Conservation (phyloP, 2,113 vertebrate species). For the Phyllostomus hastatus region DNA sequence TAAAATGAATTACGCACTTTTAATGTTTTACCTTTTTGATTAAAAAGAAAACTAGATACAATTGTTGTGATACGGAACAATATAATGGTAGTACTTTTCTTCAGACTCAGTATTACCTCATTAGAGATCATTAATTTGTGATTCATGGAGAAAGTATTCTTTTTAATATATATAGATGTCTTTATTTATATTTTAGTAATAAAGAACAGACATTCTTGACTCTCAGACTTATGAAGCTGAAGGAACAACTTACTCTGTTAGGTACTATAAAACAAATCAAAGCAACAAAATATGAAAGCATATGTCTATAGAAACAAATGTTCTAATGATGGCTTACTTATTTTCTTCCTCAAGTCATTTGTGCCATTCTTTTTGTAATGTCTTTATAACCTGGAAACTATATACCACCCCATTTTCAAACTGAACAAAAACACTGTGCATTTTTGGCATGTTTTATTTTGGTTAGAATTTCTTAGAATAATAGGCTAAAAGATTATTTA, state of each 20-base stretch:
- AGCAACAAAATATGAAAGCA: neutral
- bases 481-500: neutral
- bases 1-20: neutral
- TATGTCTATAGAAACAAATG: neutral
- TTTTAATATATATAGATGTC: neutral
- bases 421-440: neutral
- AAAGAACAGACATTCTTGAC: neutral
- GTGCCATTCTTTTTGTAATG: neutral
- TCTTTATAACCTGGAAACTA: neutral
- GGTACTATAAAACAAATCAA: neutral
- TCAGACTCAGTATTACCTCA: neutral
- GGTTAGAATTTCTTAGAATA: neutral
- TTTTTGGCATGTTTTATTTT: constrained; percentile 11
- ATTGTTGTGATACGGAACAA: neutral
- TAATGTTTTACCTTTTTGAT: constrained; percentile 25
- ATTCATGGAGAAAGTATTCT: neutral
- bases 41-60: neutral
- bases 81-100: neutral
- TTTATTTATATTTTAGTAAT: neutral
- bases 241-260: neutral
- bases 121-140: neutral
- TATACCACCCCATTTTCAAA: neutral
- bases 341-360: constrained; percentile 1
- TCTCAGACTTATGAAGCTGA: neutral
- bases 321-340: neutral